Evolutionary conservation across 2,888 invertebrate species (phyloP), one percentile per base, ranked within the genome.

Genomic region (Drosophila macrospina): DNA sequence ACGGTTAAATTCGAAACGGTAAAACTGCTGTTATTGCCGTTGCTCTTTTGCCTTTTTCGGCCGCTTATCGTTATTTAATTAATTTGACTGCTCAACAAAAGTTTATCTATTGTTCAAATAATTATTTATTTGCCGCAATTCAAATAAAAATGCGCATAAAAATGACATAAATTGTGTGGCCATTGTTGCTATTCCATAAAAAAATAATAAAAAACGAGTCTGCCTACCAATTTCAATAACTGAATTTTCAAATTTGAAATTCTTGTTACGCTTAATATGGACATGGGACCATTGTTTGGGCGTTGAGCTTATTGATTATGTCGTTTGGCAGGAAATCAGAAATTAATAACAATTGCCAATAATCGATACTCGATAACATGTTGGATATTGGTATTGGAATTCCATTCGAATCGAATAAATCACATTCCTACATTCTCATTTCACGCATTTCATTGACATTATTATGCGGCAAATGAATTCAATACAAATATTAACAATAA

Each of bases 131-230:
- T 64, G 56, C 36, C 36, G 41, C 42, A 54, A 72, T 66, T 36
- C 36, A n/a, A 47, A 75, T 57, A 28, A 69, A 73, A 62, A 82
- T 82, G 80, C 78, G 84, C 82, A 88, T 82, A 83, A 86, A 83
- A 86, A 69, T 67, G 11, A 69, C 73, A 80, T 86, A 64, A 86
- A 86, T 88, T 70, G n/a, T 41, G 34, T n/a, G 52, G 10, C 48
- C 47, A 77, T 80, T 69, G 68, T 78, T 20, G 52, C 7, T 32
- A 47, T 61, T 36, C 64, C 32, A 36, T 20, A 20, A 20, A 28
- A 28, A 28, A 5, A 28, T 28, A 28, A 28, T 6, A 28, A 2
- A 55, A 67, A 74, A 74, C 74, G 54, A 7, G 74, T 78, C 41
- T 62, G 37, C 16, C 10, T n/a, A 28, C 10, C 11, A 16, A 45